Base-by-base conservation (phyloP, 2,888 invertebrate genomes). In the Ligdia adustata region DNA sequence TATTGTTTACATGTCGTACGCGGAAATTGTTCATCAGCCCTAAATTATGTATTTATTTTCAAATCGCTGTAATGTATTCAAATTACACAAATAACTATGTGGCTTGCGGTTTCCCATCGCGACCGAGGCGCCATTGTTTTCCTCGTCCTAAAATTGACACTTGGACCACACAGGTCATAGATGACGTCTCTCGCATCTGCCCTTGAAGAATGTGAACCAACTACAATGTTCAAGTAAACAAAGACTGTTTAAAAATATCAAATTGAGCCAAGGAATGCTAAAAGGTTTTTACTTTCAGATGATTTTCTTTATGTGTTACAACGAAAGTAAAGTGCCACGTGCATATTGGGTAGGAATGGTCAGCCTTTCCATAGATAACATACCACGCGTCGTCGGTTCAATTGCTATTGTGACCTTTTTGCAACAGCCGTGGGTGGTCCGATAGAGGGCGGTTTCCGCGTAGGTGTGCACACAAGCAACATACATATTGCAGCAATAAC, bases 401-500 rank as follows among this genome's bases (percentile, higher is more conserved):
- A 42, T 32, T 22, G 22, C 61, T 9, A 41, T 32, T 41, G 24
- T 60, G 70, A 71, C 75, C 77, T 78, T 81, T 78, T 72, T 59
- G 58, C n/a, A 59, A 59, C 47, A 55, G 28, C 39, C 60, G 71
- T 74, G 65, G 72, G 73, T 50, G 57, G 51, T 40, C 47, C 18
- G 29, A 28, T 38, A 48, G 34, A 50, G 52, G 68, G 66, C 58
- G 61, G 58, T 66, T 72, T 58, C 52, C 55, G 68, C 58, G 58
- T 58, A 55, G 53, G 55, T 51, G 55, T 51, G 49, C 48, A 55
- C 33, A 45, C 13, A 38, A 70, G 69, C 59, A 59, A 63, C 63
- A 75, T n/a, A n/a, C 75, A 72, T 77, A 77, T 79, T 68, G 65
- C 72, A 66, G 69, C 70, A 51, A 70, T 75, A 71, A 73, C 73